These are phyloP conservation scores for Athalia cordata DNA, from an alignment of 2,888 invertebrate species.

Conservation along the genomic window DNA sequence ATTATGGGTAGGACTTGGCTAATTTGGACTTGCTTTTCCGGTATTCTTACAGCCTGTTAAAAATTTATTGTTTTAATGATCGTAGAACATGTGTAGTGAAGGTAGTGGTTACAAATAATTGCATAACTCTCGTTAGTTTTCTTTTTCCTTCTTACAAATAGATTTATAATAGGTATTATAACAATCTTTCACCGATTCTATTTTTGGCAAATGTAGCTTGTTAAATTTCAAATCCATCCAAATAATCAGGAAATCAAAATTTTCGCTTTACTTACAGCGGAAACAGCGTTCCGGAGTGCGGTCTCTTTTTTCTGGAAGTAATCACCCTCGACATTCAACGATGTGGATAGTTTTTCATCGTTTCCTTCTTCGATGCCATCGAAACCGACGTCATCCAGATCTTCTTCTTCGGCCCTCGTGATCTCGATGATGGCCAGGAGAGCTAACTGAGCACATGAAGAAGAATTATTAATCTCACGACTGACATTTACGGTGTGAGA, in stretches of 20 bases:
- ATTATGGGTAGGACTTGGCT: constrained; percentile 80
- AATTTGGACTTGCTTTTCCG: constrained; percentile 78
- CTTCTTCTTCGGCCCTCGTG: constrained; percentile 39
- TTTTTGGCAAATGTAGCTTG: too few relatives aligned
- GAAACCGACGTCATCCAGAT: constrained; percentile 53
- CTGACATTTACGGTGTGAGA: background rate
- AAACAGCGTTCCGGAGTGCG: constrained; percentile 53
- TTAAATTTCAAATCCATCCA: background rate
- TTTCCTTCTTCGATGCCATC: constrained; percentile 52
- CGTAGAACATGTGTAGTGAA: background rate
- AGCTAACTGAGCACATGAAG: constrained; percentile 15
- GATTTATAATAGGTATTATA: background rate
- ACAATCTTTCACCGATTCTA: too few relatives aligned
- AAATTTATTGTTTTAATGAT: constrained; percentile 18
- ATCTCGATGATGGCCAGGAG: constrained; percentile 31
- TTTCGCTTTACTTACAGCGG: constrained; percentile 52
- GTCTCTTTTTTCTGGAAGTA: constrained; percentile 57
- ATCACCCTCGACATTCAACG: constrained; percentile 59
- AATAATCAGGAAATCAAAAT: background rate
- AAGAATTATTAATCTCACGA: too few relatives aligned
- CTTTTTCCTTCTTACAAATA: background rate
- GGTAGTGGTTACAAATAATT: background rate
- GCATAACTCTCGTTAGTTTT: background rate
- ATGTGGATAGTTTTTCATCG: constrained; percentile 57
- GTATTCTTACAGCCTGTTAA: constrained; percentile 76